Percentiles rank a stretch among this genome's conserved stretches.
Conservation (phyloP, 1,140 invertebrate genomes). For the Bilobella aurantiaca region DNA sequence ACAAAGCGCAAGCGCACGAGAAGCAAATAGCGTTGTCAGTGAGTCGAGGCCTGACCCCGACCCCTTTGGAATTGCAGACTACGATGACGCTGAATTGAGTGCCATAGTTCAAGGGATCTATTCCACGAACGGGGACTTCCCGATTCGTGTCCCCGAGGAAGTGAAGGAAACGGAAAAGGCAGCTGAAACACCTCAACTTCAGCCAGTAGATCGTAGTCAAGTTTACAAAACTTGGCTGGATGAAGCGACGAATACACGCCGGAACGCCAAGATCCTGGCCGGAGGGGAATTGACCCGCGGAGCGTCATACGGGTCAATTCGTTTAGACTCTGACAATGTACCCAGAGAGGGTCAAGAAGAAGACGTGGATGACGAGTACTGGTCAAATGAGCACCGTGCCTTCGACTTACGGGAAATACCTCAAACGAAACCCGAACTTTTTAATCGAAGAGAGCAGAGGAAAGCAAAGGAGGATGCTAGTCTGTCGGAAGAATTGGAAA, state of each 20-base stretch:
- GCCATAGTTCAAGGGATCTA: too few species aligned
- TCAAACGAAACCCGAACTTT: neutral
- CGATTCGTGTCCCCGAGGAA: too few species aligned
- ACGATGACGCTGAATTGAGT: too few species aligned
- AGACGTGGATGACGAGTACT: neutral
- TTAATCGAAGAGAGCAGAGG: neutral
- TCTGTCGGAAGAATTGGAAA: neutral
- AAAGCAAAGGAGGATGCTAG: neutral
- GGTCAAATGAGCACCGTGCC: neutral
- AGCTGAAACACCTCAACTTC: too few species aligned
- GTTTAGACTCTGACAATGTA: neutral
- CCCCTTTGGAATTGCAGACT: too few species aligned
- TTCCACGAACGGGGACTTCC: too few species aligned
- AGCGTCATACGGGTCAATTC: neutral
- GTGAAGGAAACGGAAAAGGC: neutral
- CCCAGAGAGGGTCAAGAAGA: neutral
- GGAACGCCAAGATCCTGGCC: neutral
- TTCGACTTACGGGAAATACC: neutral
- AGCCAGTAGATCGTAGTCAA: too few species aligned
- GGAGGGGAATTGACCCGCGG: neutral
- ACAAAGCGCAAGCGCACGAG: too few species aligned
- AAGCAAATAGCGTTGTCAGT: too few species aligned
- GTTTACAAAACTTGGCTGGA: neutral
- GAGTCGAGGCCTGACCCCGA: too few species aligned
- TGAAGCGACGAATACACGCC: neutral